A percentile compares a stretch with the other conserved stretches of the same genome.
These are phyloP conservation scores for Cistogaster globosa DNA, from an alignment of 2,888 invertebrate genomes.

Conservation along the genomic window DNA sequence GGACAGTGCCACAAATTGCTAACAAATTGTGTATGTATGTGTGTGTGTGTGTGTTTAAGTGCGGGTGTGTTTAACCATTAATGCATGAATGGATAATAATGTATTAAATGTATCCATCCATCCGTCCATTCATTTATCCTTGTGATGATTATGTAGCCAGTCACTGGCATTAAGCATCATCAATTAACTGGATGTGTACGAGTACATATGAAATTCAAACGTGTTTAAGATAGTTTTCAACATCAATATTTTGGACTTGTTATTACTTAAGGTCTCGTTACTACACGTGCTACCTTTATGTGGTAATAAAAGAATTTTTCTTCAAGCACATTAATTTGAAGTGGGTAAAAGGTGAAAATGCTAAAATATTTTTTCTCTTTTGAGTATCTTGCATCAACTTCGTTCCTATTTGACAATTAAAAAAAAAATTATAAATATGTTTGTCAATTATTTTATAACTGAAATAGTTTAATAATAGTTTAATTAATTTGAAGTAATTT, in stretches of 20 bases:
- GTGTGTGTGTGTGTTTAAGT: slow-evolving; percentile 44
- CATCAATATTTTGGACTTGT: not conserved
- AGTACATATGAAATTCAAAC: not conserved
- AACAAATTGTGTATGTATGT: slow-evolving; percentile 10
- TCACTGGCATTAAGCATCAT: slow-evolving; percentile 60
- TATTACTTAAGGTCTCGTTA: not conserved
- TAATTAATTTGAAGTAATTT: too few relatives aligned
- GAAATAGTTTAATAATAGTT: too few relatives aligned
- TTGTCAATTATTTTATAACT: too few relatives aligned
- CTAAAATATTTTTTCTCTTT: not conserved
- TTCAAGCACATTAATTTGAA: slow-evolving; percentile 26
- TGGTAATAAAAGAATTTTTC: slow-evolving; percentile 38
- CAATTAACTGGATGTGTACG: slow-evolving; percentile 63
- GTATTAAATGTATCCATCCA: slow-evolving; percentile 53
- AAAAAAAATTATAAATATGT: too few relatives aligned
- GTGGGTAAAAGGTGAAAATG: slow-evolving; percentile 7
- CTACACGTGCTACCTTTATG: slow-evolving; percentile 40
- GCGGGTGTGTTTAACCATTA: slow-evolving; percentile 73
- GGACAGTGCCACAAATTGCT: slow-evolving; percentile 69
- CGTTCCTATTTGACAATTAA: too few relatives aligned
- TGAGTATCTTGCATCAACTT: not conserved
- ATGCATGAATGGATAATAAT: slow-evolving; percentile 46
- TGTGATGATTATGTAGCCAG: slow-evolving; percentile 34
- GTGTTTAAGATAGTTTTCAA: not conserved
- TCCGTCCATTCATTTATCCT: slow-evolving; percentile 28